phyloP scores from a whole-genome alignment of 1,140 invertebrate species.

The Drosophila nasuta region DNA sequence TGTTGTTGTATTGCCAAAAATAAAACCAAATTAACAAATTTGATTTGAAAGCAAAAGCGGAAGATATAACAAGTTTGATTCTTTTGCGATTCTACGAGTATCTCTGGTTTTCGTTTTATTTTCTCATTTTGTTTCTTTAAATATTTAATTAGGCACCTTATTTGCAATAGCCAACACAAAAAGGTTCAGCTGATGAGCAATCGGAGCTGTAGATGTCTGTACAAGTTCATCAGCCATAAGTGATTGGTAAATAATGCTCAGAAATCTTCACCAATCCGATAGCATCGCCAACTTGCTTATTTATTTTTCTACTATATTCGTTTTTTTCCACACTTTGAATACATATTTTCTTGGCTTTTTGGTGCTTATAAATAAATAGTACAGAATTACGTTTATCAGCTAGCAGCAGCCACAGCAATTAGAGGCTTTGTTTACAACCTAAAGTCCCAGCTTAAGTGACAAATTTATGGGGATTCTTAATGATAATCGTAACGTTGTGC shows the following conservation, averaged over 20 bases:
- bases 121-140: slow-evolving; percentile 21
- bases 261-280: slow-evolving; percentile 35
- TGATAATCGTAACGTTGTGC: slow-evolving; percentile 51
- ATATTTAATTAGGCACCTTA: slow-evolving; percentile 74
- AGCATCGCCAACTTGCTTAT: slow-evolving; percentile 19
- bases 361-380: slow-evolving; percentile 53
- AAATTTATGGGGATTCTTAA: slow-evolving; percentile 64
- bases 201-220: slow-evolving; percentile 52
- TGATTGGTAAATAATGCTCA: slow-evolving; percentile 77
- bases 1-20: slow-evolving; percentile 46
- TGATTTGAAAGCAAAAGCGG: slow-evolving; percentile 64
- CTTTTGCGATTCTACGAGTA: slow-evolving; percentile 16
- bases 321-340: slow-evolving; percentile 5
- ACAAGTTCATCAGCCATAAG: slow-evolving; percentile 69
- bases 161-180: slow-evolving; percentile 49
- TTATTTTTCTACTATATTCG: slow-evolving; percentile 2
- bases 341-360: slow-evolving; percentile 35
- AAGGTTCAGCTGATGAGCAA: slow-evolving; percentile 58
- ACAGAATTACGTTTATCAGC: slow-evolving; percentile 58
- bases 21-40: slow-evolving; percentile 32
- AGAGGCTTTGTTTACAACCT: slow-evolving; percentile 67
- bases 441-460: slow-evolving; percentile 61
- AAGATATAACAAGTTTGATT: slow-evolving; percentile 58
- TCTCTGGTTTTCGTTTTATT: not conserved
- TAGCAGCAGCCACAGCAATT: slow-evolving; percentile 53